Evolutionary conservation across 2,113 vertebrate genomes (phyloP).

Genomic region (Phylloscopus trochiloides): DNA sequence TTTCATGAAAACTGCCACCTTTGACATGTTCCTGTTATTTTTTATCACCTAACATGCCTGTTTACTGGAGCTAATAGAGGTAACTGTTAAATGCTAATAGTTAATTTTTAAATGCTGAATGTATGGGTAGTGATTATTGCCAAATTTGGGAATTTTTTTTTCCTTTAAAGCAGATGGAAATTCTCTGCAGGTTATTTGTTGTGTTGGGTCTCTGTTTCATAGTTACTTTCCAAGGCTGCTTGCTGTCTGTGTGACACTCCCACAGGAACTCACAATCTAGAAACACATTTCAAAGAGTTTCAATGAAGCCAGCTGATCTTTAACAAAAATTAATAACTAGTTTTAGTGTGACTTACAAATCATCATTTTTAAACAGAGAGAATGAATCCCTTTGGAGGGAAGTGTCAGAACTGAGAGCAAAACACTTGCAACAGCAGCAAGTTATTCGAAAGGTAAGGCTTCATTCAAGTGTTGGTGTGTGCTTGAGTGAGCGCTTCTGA

Average conservation of each 20-base stretch:
- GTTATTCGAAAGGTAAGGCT: slow-evolving; percentile 89
- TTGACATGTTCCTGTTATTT: background rate
- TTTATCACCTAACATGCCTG: background rate
- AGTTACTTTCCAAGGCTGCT: background rate
- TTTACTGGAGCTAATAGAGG: background rate
- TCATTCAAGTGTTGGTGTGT: rapidly evolving
- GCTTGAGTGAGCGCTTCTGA: background rate
- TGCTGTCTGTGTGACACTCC: background rate
- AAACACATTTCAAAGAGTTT: background rate
- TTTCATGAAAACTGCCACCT: background rate
- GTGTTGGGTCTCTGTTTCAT: background rate
- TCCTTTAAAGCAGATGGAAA: background rate
- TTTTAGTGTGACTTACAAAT: background rate
- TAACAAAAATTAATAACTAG: background rate
- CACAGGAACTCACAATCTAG: background rate
- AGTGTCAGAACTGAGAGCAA: slow-evolving; percentile 89
- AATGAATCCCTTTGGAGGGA: slow-evolving; percentile 96
- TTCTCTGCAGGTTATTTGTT: background rate
- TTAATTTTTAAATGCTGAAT: background rate
- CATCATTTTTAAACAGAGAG: slow-evolving; percentile 77
- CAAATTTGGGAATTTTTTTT: background rate
- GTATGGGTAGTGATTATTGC: background rate
- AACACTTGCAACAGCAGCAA: slow-evolving; percentile 92
- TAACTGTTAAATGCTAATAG: background rate
- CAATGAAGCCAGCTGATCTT: background rate